Conservation (phyloP, 2,113 vertebrate genomes). For the Prionailurus bengalensis region DNA sequence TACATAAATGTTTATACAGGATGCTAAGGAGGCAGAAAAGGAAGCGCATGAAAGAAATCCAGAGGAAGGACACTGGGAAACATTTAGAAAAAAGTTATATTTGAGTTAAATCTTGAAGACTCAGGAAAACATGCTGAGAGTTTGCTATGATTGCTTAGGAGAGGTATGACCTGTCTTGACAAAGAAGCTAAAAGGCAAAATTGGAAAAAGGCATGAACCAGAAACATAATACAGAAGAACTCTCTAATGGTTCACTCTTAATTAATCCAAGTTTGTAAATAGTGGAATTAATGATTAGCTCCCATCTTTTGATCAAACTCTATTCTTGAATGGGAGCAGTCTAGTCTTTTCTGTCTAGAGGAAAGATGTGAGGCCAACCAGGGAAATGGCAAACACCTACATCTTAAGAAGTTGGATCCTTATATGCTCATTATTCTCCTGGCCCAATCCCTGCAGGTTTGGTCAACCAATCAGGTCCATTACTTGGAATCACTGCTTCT, state of each 20-base stretch:
- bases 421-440: neutral
- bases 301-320: neutral
- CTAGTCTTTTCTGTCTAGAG: neutral
- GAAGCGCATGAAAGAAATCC: neutral
- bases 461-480: neutral
- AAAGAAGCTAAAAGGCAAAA: conserved; percentile 31
- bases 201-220: neutral
- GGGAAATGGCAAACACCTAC: neutral
- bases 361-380: neutral
- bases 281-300: neutral
- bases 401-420: neutral
- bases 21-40: neutral
- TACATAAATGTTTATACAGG: neutral
- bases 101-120: conserved; percentile 21
- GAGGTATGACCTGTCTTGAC: neutral
- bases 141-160: neutral
- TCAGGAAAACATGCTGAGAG: neutral
- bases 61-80: neutral
- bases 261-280: neutral
- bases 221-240: neutral
- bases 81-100: neutral
- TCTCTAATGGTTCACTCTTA: neutral
- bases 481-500: neutral
- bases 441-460: fast-evolving
- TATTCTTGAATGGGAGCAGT: neutral